Base-by-base conservation (phyloP, 2,797 vertebrate species). In the Myiothlypis coronata region DNA sequence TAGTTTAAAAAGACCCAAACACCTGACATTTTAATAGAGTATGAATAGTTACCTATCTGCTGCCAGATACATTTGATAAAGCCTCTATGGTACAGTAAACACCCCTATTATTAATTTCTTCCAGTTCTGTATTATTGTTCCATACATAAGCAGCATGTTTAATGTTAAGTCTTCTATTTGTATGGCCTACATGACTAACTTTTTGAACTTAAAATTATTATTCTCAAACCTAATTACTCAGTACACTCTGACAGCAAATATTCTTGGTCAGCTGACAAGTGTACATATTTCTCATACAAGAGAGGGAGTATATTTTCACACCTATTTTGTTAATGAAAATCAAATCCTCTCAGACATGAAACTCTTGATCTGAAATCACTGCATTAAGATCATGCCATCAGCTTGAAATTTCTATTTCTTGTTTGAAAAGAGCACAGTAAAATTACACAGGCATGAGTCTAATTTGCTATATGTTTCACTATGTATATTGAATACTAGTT, bases 281-380 rank as follows among this genome's bases (percentile, higher is more conserved):
- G 17, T 18, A 64, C 7, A 41, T 11, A 8, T 14, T 12, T 23
- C 11, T 11, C 28, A 79, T 8, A 59, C 7, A 76, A 69, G 10
- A 55, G 43, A 35, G 8, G 7, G 16, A 72, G 11, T 20, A 2
- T 19, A 44, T 69, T 79, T 69, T 65, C 27, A 26, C 9, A 59
- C 23, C 8, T 35, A 5, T 89, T 72, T 72, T 77, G 12, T 61
- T 52, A 85, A 76, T 32, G 82, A 84, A 94, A 84, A 94, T 18
- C 14, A 79, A 64, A 89, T 50, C 17, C 7, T 78, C 67, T 82
- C 43, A 61, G 35, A 61, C 2, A 11, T 12, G 3, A 55, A 50
- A 79, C 23, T 55, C 53, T 65, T 50, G 0, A 52, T 47, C 16
- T 47, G 43, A 74, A 76, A 79, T 59, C 27, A 57, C 0, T 55